phyloP scores from a whole-genome alignment of 2,888 invertebrate species.

The Acanthococcus lagerstroemiae region DNA sequence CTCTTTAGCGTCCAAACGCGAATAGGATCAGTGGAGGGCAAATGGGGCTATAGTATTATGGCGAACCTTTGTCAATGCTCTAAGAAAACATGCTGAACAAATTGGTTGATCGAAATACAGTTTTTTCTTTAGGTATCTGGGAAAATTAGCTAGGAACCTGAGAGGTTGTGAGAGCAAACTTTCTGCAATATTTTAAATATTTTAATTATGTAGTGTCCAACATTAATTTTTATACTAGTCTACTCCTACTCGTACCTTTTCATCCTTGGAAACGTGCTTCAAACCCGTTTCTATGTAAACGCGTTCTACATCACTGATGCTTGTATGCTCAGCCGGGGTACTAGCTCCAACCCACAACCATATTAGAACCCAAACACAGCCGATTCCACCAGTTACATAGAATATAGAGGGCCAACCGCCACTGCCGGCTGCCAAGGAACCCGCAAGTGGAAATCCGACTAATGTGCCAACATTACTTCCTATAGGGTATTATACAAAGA shows the following conservation, averaged over 20 bases:
- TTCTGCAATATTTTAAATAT: no score
- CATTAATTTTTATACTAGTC: no score
- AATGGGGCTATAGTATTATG: no score
- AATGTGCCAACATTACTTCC: conserved; percentile 55
- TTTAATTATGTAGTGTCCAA: no score
- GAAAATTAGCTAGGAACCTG: no score
- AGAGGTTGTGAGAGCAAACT: no score
- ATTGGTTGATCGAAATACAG: no score
- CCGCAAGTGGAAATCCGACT: conserved; percentile 60
- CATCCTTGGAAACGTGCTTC: not conserved
- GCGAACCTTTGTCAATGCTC: no score
- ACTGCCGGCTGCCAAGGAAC: conserved; percentile 54
- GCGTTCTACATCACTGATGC: conserved; percentile 51
- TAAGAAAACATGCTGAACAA: no score
- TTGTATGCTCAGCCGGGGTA: conserved; percentile 51
- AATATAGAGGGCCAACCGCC: conserved; percentile 71
- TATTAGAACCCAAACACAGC: conserved; percentile 50
- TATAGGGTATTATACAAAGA: not conserved
- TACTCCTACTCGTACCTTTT: not conserved
- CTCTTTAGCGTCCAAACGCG: no score
- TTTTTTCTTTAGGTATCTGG: no score
- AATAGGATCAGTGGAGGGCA: no score
- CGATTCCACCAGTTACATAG: conserved; percentile 58
- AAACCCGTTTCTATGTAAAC: conserved; percentile 45
- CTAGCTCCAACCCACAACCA: conserved; percentile 56